Base-by-base conservation (phyloP, 2,888 invertebrate genomes). In the Auanema freiburgensis region DNA sequence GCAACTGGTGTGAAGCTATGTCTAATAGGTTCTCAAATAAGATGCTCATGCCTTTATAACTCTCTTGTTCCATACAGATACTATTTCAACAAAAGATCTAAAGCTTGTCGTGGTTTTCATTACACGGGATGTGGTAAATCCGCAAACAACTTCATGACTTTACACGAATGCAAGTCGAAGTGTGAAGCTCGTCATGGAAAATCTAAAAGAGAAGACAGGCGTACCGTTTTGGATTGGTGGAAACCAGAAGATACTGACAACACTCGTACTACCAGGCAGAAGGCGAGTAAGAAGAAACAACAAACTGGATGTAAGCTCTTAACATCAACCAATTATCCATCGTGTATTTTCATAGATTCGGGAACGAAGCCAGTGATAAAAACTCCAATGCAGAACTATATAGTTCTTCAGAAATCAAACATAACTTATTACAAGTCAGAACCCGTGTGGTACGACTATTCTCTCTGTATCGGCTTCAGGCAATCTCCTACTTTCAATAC, bases 101-200 rank as follows among this genome's bases (percentile, higher is more conserved):
- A 63, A 14, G 56, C 67, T 42, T 76, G 76, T 49, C 63, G 65
- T 57, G 76, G 79, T n/a, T 81, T 82, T 54, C 81, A 82, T 63
- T 82, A 82, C 67, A 79, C 80, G 1, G 82, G 82, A 14, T 80
- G 81, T 55, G 81, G 80, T 43, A 67, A 75, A 50, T 72, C 72
- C 33, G 63, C 63, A 12, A 81, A 81, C 57, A 77, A 74, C 50
- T 81, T 81, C 62, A 55, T 66, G 51, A 69, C 72, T 3, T 62
- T 66, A 5, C 69, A 76, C 14, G 79, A 79, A 25, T 79, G 79
- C 60, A 66, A 74, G 46, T 51, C 54, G 5, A 72, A 67, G 66
- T 72, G 12, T 11, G 18, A 50, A 50, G 12, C 11, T n/a, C 18
- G 18, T n/a, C 12, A 16, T 50, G n/a, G 51, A 50, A 50, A 43